Percentiles rank a stretch among this genome's conserved stretches.
Evolutionary conservation across 2,797 vertebrate genomes (phyloP).

Genomic region (Notolepis coatsorum): DNA sequence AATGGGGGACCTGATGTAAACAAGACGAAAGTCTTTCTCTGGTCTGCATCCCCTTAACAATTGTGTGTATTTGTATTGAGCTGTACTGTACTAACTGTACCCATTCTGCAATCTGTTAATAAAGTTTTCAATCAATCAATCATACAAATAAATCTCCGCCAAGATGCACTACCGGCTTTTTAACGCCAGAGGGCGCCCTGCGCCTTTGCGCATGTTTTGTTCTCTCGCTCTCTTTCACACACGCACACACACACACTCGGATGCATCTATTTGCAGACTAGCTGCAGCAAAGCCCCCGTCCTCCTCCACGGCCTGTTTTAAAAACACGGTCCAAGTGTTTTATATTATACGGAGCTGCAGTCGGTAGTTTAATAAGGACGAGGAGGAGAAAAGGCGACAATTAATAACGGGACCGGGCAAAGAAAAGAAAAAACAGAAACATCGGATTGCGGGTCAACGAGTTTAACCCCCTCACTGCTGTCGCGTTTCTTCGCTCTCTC

Average conservation of each 20-base stretch:
- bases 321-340: slow-evolving; percentile 45
- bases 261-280: slow-evolving; percentile 14
- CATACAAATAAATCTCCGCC: too few relatives aligned
- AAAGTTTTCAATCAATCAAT: too few relatives aligned
- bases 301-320: slow-evolving; percentile 63
- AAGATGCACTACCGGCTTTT: slow-evolving; percentile 33
- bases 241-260: neutral
- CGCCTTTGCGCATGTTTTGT: slow-evolving; percentile 54
- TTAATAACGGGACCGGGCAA: neutral
- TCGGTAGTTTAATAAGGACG: neutral
- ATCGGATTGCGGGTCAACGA: slow-evolving; percentile 47
- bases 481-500: neutral
- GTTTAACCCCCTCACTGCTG: slow-evolving; percentile 49
- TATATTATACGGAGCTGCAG: slow-evolving; percentile 3
- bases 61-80: too few relatives aligned
- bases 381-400: neutral
- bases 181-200: slow-evolving; percentile 57
- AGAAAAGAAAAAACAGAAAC: neutral
- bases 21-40: too few relatives aligned
- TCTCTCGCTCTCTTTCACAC: too few relatives aligned
- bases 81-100: too few relatives aligned
- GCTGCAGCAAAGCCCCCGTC: slow-evolving; percentile 75
- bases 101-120: too few relatives aligned
- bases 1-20: too few relatives aligned
- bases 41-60: too few relatives aligned